Base-by-base conservation (phyloP, 2,113 vertebrate genomes). In the Tragulus kanchil region DNA sequence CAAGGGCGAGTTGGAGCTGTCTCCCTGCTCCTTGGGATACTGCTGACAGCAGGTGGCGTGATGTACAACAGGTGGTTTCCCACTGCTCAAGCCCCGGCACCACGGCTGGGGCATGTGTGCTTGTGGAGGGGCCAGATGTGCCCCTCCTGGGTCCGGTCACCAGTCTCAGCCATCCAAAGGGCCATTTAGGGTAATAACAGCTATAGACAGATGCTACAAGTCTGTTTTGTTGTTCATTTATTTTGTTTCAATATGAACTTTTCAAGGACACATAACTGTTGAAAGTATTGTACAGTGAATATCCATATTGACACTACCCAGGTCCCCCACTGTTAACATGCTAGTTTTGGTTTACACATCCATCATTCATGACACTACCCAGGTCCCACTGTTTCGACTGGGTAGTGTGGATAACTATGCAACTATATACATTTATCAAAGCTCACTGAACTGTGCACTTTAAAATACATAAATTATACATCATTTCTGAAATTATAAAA, bases 1-100 rank as follows among this genome's bases (percentile, higher is more conserved):
- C 16, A 58, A 5, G 23, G 17, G 14, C 0, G 8, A 71, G 12
- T 12, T 4, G 0, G 36, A 1, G 36, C 64, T n/a, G 1, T 8
- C 45, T 45, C 79, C 15, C 61, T 9, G 14, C 1, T 69, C 1
- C 16, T 50, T 54, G n/a, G 69, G 36, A 31, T 0, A 0, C 23
- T 52, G 50, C 94, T 59, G 59, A 85, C 16, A 50, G 59, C 36
- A 48, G 48, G 19, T 16, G 64, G 0, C 2, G 31, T 3, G 23
- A 0, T 13, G 10, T 5, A 3, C 10, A 23, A 54, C 9, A n/a
- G 67, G 12, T 25, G 8, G 0, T 48, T 4, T 52, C 9, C 7
- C 23, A 45, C 3, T 19, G 42, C 6, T 11, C 77, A 1, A 23
- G 8, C 4, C 26, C 25, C 45, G 28, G n/a, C 59, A 2, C 50